Conservation (phyloP, 2,113 vertebrate species). For the Saccopteryx leptura region DNA sequence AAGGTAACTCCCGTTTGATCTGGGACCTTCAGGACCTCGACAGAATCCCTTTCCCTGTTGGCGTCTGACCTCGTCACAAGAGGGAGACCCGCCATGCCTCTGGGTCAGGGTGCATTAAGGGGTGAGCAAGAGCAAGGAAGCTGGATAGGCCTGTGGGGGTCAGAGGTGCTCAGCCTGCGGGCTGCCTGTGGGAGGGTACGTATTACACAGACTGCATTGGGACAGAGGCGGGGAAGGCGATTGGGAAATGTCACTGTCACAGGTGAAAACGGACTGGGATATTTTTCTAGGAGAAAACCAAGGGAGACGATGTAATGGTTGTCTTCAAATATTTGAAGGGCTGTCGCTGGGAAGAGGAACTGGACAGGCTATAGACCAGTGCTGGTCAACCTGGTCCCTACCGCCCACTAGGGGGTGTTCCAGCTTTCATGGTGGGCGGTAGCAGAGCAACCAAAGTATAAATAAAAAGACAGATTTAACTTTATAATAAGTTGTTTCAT, state of each 20-base stretch:
- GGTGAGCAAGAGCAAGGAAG: background rate
- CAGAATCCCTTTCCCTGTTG: background rate
- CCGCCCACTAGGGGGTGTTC: no score
- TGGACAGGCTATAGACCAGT: background rate
- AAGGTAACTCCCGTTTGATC: background rate
- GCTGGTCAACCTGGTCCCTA: no score
- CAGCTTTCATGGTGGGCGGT: no score
- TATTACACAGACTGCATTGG: background rate
- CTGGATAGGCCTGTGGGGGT: background rate
- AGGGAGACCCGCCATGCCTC: background rate
- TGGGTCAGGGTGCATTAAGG: background rate
- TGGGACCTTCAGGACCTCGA: background rate
- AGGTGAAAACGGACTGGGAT: no score
- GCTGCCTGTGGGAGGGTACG: background rate
- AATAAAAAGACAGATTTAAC: no score
- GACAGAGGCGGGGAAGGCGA: no score
- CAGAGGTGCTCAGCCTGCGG: background rate
- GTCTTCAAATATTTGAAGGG: background rate
- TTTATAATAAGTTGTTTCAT: no score
- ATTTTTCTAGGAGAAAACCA: background rate
- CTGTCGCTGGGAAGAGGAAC: background rate
- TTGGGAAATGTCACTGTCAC: background rate
- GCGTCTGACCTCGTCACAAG: no score
- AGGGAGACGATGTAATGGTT: background rate
- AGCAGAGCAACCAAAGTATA: no score